Percentiles rank a stretch among this genome's conserved stretches.
phyloP scores from a whole-genome alignment of 1,140 invertebrate genomes.

The Antheraea mylitta region DNA sequence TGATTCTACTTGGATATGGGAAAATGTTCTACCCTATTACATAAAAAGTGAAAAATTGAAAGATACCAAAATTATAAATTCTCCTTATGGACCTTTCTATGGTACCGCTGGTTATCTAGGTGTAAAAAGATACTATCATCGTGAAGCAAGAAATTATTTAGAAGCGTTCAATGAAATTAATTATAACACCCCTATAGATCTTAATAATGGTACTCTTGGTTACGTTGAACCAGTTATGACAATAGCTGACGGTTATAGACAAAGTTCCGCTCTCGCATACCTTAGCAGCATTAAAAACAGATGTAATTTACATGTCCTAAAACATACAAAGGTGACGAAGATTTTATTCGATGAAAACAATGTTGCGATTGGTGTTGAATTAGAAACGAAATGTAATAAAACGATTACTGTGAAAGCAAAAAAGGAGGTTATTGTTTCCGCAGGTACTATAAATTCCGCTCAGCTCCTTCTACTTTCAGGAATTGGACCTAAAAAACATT shows the following conservation, averaged over 20 bases:
- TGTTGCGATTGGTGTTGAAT: slow-evolving; percentile 81
- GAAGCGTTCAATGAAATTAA: slow-evolving; percentile 18
- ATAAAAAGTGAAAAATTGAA: slow-evolving; percentile 18
- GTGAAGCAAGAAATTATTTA: slow-evolving; percentile 9
- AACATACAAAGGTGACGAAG: slow-evolving; percentile 57
- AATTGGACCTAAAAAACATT: slow-evolving; percentile 79
- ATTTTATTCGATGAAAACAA: slow-evolving; percentile 74
- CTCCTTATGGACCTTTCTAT: slow-evolving; percentile 13
- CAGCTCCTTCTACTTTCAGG: slow-evolving; percentile 81
- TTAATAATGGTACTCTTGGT: slow-evolving; percentile 17
- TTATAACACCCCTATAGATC: not conserved
- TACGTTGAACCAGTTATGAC: slow-evolving; percentile 4
- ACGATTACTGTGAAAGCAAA: slow-evolving; percentile 37
- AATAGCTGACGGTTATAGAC: slow-evolving; percentile 42
- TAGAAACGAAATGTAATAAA: slow-evolving; percentile 41
- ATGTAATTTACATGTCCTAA: slow-evolving; percentile 66
- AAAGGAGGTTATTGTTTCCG: slow-evolving; percentile 81
- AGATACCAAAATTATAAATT: slow-evolving; percentile 7
- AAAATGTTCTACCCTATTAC: slow-evolving; percentile 22
- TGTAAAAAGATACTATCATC: slow-evolving; percentile 11
- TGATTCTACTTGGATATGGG: slow-evolving; percentile 20
- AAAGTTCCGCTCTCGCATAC: slow-evolving; percentile 80
- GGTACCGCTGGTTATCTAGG: slow-evolving; percentile 16
- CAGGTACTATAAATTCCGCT: slow-evolving; percentile 80
- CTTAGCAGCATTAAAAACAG: slow-evolving; percentile 71